phyloP scores from a whole-genome alignment of 2,888 invertebrate genomes.

The Parelbella ahira region DNA sequence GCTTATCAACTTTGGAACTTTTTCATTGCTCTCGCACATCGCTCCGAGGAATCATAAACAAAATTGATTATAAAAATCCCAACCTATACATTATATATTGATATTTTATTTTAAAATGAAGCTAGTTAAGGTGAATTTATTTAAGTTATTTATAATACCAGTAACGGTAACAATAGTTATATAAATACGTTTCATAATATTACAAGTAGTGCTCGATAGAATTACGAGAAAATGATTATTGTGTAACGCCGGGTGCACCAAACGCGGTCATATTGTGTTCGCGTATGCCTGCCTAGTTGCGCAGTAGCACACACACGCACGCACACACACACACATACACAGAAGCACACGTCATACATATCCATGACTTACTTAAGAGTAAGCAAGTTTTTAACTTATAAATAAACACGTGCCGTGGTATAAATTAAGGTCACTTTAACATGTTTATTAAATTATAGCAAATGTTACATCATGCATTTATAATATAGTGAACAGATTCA shows the following conservation, averaged over 20 bases:
- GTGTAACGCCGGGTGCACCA: slow-evolving; percentile 12
- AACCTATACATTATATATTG: too few relatives aligned
- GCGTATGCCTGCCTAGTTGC: slow-evolving; percentile 28
- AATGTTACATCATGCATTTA: slow-evolving; percentile 12
- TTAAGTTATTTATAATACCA: too few relatives aligned
- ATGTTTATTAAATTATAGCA: slow-evolving; percentile 8
- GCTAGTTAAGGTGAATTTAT: too few relatives aligned
- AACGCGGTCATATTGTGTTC: slow-evolving; percentile 21
- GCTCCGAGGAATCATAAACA: too few relatives aligned
- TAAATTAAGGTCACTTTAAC: slow-evolving; percentile 29
- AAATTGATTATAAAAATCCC: too few relatives aligned
- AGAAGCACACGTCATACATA: too few relatives aligned
- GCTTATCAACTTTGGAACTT: slow-evolving; percentile 15
- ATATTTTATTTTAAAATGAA: too few relatives aligned
- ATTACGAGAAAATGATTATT: slow-evolving; percentile 12
- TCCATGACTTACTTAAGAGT: slow-evolving; percentile 33
- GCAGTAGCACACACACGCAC: slow-evolving; percentile 29
- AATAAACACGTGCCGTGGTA: slow-evolving; percentile 27
- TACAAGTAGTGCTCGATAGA: slow-evolving; percentile 2
- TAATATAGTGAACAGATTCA: neutral
- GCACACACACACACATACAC: too few relatives aligned
- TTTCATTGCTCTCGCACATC: neutral
- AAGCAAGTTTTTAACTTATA: slow-evolving; percentile 30
- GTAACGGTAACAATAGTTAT: slow-evolving; percentile 11
- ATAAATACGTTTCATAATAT: slow-evolving; percentile 6